These are phyloP conservation scores for Spatula clypeata DNA, from an alignment of 2,797 vertebrate species.

Conservation along the genomic window DNA sequence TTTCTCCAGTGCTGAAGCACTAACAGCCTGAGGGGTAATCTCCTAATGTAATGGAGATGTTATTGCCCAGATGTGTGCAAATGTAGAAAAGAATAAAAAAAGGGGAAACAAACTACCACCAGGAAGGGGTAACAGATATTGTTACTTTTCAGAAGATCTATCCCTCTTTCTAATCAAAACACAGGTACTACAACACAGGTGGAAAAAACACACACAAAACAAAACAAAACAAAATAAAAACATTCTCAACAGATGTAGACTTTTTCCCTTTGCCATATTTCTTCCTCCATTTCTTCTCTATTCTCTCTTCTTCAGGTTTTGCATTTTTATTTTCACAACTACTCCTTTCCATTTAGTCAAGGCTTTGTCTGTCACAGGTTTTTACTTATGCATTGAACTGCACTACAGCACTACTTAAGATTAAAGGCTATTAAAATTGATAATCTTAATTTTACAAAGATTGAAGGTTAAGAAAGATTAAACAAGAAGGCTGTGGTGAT, in stretches of 20 bases:
- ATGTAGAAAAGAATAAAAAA: background rate
- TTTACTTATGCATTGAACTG: background rate
- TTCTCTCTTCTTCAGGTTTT: background rate
- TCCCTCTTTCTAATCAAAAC: background rate
- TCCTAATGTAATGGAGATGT: background rate
- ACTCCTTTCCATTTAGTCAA: background rate
- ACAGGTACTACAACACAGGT: background rate
- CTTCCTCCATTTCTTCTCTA: background rate
- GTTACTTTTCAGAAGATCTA: background rate
- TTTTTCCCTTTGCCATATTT: background rate
- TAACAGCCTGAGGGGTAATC: background rate
- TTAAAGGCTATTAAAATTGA: background rate
- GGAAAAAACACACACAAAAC: background rate
- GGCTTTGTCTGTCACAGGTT: background rate
- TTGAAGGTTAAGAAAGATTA: background rate
- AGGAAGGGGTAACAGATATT: background rate
- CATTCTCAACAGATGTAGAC: fast-evolving
- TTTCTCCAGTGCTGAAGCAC: background rate
- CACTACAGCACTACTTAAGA: background rate
- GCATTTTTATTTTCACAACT: background rate
- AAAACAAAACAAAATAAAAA: background rate
- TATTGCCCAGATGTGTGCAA: background rate
- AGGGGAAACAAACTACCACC: fast-evolving
- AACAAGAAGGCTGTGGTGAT: background rate
- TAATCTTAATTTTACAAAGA: background rate